Base-by-base conservation (phyloP, 2,797 vertebrate species). In the Coilia nasus region DNA sequence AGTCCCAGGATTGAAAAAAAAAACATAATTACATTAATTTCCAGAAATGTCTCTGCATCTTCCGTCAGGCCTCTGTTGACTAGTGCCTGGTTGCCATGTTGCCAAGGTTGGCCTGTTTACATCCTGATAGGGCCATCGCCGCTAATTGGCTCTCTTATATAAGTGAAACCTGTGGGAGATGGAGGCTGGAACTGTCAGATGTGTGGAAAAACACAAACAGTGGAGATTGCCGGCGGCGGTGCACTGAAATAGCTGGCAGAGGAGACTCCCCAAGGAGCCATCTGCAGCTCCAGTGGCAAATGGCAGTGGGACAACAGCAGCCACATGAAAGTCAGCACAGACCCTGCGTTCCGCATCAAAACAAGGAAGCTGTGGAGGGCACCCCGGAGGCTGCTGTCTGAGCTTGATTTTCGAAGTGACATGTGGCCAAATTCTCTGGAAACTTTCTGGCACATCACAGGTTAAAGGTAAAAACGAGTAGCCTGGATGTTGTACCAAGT, bases 141-240 rank as follows among this genome's bases (percentile, higher is more conserved):
- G 75, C 85, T 92, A 90, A 91, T 92, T 92, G 89, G 85, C 84
- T 85, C 64, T 46, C 86, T 91, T 92, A 90, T 82, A 90, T 89
- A 91, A 89, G 82, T 75, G 84, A 88, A 90, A 91, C 83, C 87
- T 88, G 89, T 89, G 90, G 91, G 89, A 88, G 89, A 88, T 7
- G 85, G 62, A 82, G 82, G 86, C 86, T 88, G 82, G 83, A 84
- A 87, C 84, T 88, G 88, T 90, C 89, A 88, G 85, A 88, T 85
- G 86, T 88, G 86, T 84, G 85, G 83, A 89, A 85, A 89, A 91
- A 84, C 83, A 85, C 67, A 87, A 88, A 89, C 83, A 82, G 35
- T 54, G 84, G 82, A 87, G 86, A 60, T 57, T 14, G 35, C 88
- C 59, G 41, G 0, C 0, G 84, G 87, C 59, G 44, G 84, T 82